These are phyloP conservation scores for Listronotus oregonensis DNA, from an alignment of 1,140 invertebrate genomes.

Conservation along the genomic window DNA sequence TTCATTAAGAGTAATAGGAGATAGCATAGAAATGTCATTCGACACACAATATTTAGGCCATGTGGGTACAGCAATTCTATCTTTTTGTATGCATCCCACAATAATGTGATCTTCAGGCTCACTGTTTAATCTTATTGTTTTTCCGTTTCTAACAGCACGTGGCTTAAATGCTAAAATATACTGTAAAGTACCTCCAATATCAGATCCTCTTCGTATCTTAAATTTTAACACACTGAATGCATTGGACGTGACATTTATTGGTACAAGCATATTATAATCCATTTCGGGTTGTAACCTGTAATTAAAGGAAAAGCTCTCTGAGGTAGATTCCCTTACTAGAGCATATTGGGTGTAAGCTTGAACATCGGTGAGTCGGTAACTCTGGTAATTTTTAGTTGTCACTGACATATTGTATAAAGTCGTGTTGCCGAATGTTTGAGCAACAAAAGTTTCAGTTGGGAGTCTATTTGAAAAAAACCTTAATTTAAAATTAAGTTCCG, in stretches of 20 bases:
- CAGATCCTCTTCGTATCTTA: conserved; percentile 66
- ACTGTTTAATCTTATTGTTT: conserved; percentile 10
- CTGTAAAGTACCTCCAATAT: conserved; percentile 72
- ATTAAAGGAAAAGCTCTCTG: conserved; percentile 73
- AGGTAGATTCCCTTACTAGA: conserved; percentile 68
- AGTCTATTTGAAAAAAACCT: conserved; percentile 31
- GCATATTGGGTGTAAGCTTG: conserved; percentile 49
- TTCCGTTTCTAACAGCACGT: conserved; percentile 58
- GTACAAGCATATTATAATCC: conserved; percentile 57
- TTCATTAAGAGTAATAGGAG: conserved; percentile 63
- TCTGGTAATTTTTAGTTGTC: conserved; percentile 29
- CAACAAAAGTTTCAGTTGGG: conserved; percentile 3
- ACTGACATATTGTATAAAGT: conserved; percentile 36
- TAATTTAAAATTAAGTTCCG: conserved; percentile 27
- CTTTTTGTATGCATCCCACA: conserved; percentile 65
- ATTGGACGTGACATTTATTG: conserved; percentile 67
- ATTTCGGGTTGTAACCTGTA: conserved; percentile 68
- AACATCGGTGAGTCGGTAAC: conserved; percentile 34
- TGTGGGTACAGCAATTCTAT: conserved; percentile 60
- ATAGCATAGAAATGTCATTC: conserved; percentile 58
- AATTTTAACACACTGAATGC: conserved; percentile 67
- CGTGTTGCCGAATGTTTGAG: conserved; percentile 12
- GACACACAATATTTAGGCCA: conserved; percentile 63
- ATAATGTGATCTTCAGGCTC: conserved; percentile 58
- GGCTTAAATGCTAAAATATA: conserved; percentile 67